phyloP scores from a whole-genome alignment of 2,113 vertebrate species.

The Cyphomyrus discorhynchus region DNA sequence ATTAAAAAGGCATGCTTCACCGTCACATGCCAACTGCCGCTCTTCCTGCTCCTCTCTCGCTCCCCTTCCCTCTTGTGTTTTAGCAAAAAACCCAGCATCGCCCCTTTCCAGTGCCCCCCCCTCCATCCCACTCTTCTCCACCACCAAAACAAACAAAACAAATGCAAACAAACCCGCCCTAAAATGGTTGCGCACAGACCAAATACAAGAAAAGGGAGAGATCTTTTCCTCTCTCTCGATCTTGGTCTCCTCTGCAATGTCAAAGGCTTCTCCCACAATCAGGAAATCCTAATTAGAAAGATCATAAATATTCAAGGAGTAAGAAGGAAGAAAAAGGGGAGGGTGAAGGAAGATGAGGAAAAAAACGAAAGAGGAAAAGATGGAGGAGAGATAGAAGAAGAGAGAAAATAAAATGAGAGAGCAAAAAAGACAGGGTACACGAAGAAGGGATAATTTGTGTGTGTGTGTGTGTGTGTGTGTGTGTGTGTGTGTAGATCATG shows the following conservation, averaged over 20 bases:
- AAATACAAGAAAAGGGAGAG: background rate
- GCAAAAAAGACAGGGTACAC: background rate
- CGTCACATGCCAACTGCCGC: conserved; percentile 58
- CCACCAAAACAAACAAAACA: conserved; percentile 2
- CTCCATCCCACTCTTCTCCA: conserved; percentile 22
- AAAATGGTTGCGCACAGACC: background rate
- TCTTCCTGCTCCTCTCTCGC: conserved; percentile 14
- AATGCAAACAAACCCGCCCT: conserved; percentile 5
- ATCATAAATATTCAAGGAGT: conserved; percentile 56
- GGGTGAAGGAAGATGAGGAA: conserved; percentile 29
- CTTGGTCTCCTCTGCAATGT: conserved; percentile 31
- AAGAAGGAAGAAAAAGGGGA: conserved; percentile 35
- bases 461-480: background rate
- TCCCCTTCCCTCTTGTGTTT: background rate
- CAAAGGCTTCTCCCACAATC: conserved; percentile 43
- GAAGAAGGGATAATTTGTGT: background rate
- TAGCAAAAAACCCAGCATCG: background rate
- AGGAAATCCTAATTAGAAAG: conserved; percentile 52
- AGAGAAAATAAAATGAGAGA: background rate
- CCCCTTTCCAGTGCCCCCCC: conserved; percentile 30
- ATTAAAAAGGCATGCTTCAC: conserved; percentile 64
- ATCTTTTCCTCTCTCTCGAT: conserved; percentile 24
- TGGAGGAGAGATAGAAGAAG: conserved; percentile 1
- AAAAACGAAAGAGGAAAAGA: conserved; percentile 29
- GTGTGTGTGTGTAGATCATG: background rate